Evolutionary conservation across 2,888 invertebrate genomes (phyloP).

Genomic region (Melanotus villosus): DNA sequence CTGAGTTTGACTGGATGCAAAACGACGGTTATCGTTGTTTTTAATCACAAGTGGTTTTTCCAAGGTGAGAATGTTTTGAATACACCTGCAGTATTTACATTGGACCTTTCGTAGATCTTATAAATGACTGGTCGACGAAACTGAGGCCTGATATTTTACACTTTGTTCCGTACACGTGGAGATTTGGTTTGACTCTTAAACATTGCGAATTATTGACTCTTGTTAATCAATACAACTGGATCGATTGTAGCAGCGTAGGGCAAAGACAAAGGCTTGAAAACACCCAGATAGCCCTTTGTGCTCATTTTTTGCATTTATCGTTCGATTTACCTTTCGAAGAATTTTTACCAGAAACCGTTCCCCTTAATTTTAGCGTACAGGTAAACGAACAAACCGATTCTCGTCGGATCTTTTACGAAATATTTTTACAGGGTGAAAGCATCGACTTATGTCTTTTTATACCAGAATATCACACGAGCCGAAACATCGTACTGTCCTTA

Average conservation of each 20-base stretch:
- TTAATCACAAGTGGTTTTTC: constrained; percentile 96
- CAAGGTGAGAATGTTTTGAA: no score
- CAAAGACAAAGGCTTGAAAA: constrained; percentile 81
- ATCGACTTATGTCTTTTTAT: constrained; percentile 91
- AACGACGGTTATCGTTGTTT: constrained; percentile 92
- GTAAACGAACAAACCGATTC: no score
- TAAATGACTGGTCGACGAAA: constrained; percentile 97
- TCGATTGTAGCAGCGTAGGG: constrained; percentile 96
- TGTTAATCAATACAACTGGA: constrained; percentile 98
- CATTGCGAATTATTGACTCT: constrained; percentile 95
- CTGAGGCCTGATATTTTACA: constrained; percentile 92
- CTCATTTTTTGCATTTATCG: constrained; percentile 92
- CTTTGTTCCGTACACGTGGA: constrained; percentile 98
- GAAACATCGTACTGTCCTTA: constrained; percentile 85
- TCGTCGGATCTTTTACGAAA: no score
- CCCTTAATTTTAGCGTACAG: constrained; percentile 93
- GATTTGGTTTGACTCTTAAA: constrained; percentile 90
- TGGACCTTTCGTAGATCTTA: constrained; percentile 87
- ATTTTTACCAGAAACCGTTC: constrained; percentile 91
- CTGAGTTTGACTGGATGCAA: constrained; percentile 94
- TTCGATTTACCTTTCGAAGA: constrained; percentile 96
- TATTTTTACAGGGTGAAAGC: constrained; percentile 81
- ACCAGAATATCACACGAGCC: constrained; percentile 92
- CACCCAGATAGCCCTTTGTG: constrained; percentile 93
- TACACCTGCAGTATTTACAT: no score